These are phyloP conservation scores for Trachelus tabidus DNA, from an alignment of 2,888 invertebrate species.

Conservation along the genomic window DNA sequence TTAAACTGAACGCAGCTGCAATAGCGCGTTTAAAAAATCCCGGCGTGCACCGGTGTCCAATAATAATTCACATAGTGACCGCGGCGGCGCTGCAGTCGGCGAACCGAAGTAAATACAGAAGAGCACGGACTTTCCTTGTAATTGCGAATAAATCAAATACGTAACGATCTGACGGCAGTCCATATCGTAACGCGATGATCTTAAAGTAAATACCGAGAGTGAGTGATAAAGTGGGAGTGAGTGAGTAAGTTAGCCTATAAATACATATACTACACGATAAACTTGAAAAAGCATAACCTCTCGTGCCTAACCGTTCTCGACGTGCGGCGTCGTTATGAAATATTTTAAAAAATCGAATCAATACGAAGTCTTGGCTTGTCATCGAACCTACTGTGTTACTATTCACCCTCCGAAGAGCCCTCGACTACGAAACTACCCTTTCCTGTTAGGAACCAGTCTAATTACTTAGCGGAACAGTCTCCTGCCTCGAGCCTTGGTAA, in stretches of 20 bases:
- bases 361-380: too few species aligned
- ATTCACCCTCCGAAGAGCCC: too few species aligned
- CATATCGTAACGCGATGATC: background rate
- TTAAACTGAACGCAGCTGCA: too few species aligned
- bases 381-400: too few species aligned
- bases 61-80: constrained; percentile 46
- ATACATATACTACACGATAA: too few species aligned
- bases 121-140: constrained; percentile 26
- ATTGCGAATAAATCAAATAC: constrained; percentile 61
- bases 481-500: background rate
- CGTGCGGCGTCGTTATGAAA: too few species aligned
- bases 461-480: constrained; percentile 51
- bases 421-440: too few species aligned
- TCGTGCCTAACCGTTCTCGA: too few species aligned
- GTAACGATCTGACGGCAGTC: constrained; percentile 46
- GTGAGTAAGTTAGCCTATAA: too few species aligned
- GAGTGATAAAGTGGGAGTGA: background rate
- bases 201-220: background rate
- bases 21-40: background rate
- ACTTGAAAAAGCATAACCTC: too few species aligned
- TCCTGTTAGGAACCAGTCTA: constrained; percentile 47
- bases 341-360: too few species aligned
- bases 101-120: too few species aligned
- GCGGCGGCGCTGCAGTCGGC: constrained; percentile 20
- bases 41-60: constrained; percentile 24